Evolutionary conservation across 2,888 invertebrate genomes (phyloP).

Genomic region (Rhingia campestris): DNA sequence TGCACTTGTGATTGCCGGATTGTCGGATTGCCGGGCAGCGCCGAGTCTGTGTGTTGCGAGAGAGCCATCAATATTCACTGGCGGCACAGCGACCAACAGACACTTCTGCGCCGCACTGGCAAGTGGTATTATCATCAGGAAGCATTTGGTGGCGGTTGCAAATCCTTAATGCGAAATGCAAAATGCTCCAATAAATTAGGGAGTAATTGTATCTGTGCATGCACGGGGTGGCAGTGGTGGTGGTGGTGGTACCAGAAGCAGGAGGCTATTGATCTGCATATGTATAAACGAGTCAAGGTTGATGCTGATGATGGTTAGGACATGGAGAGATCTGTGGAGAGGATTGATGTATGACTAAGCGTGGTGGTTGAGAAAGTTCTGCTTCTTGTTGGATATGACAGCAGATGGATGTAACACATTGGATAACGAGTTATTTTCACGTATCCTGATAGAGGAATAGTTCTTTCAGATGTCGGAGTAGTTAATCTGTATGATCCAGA

Average conservation of each 20-base stretch:
- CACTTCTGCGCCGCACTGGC: conserved; percentile 7
- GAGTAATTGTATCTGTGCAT: conserved; percentile 68
- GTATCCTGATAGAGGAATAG: conserved; percentile 5
- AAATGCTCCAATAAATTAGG: conserved; percentile 71
- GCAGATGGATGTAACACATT: background rate
- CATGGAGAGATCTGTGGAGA: conserved; percentile 28
- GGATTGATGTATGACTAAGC: background rate
- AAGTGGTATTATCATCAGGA: conserved; percentile 61
- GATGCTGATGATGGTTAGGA: conserved; percentile 27
- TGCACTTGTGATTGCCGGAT: conserved; percentile 67
- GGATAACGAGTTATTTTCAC: background rate
- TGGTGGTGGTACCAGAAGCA: conserved; percentile 5
- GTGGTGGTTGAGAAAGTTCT: conserved; percentile 43
- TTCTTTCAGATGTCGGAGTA: conserved; percentile 8
- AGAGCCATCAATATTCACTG: conserved; percentile 11
- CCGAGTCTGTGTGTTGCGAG: background rate
- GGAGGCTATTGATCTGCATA: conserved; percentile 56
- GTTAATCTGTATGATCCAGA: background rate
- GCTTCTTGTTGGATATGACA: background rate
- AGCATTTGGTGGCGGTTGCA: conserved; percentile 58
- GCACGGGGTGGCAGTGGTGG: conserved; percentile 20
- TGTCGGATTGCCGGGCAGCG: conserved; percentile 45
- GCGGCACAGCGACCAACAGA: background rate
- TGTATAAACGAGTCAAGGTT: conserved; percentile 44
- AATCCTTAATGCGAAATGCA: conserved; percentile 63